Percentiles rank a stretch among this genome's conserved stretches.
Evolutionary conservation across 2,888 invertebrate genomes (phyloP).

Genomic region (Polylopha cassiicola): DNA sequence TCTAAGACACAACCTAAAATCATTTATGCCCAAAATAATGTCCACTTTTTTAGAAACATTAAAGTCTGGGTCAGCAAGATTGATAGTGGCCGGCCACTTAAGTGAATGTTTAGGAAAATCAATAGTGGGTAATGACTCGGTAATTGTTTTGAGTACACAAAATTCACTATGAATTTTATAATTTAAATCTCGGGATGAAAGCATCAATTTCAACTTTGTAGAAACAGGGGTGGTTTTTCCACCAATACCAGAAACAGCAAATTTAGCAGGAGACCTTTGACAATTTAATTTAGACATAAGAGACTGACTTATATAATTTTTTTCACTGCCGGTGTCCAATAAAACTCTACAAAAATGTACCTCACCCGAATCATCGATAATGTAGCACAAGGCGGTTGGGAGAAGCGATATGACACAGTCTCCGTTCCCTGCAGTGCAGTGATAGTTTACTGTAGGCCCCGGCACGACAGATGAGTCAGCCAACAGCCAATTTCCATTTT

Average conservation of each 20-base stretch:
- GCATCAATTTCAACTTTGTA: not conserved
- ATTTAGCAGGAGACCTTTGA: not conserved
- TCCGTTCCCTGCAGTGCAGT: too few relatives aligned
- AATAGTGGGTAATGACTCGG: conserved; percentile 4
- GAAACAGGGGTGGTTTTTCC: conserved; percentile 3
- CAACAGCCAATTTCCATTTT: too few relatives aligned
- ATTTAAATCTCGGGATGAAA: conserved; percentile 4
- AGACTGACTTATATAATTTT: not conserved
- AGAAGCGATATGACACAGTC: too few relatives aligned
- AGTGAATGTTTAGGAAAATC: conserved; percentile 4
- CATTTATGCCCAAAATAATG: conserved; percentile 2
- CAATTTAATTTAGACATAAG: not conserved
- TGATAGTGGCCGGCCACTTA: not conserved
- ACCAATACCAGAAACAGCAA: conserved; percentile 5
- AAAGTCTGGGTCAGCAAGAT: not conserved
- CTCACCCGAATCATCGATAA: too few relatives aligned
- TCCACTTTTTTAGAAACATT: conserved; percentile 3
- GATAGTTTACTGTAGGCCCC: too few relatives aligned
- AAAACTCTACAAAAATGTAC: conserved; percentile 1
- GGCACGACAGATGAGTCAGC: too few relatives aligned
- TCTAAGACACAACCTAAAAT: conserved; percentile 2
- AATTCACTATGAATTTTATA: conserved; percentile 7
- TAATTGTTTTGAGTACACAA: conserved; percentile 8
- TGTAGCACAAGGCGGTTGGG: too few relatives aligned
- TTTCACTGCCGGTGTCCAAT: conserved; percentile 1